Evolutionary conservation across 2,113 vertebrate genomes (phyloP).

Genomic region (Motacilla tschutschensis): DNA sequence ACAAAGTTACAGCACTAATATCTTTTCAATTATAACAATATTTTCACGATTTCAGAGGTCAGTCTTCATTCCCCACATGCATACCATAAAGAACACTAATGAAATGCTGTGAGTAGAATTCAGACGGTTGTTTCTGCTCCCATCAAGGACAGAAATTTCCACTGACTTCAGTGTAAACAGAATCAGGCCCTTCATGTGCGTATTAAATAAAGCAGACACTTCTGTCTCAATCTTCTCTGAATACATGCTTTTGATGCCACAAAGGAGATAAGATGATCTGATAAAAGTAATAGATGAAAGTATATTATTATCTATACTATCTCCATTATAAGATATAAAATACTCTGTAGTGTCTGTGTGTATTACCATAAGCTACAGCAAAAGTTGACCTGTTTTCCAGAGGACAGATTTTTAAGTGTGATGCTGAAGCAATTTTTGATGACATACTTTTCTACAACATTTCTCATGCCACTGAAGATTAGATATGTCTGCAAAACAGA

Average conservation of each 20-base stretch:
- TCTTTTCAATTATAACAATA: not conserved
- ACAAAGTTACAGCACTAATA: not conserved
- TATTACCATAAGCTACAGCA: slow-evolving; percentile 49
- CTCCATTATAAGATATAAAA: slow-evolving; percentile 54
- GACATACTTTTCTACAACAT: slow-evolving; percentile 49
- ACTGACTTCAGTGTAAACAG: slow-evolving; percentile 7
- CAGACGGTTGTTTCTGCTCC: slow-evolving; percentile 8
- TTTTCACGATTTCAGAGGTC: not conserved
- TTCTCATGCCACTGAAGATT: slow-evolving; percentile 64
- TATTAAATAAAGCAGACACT: slow-evolving; percentile 36
- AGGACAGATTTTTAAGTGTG: slow-evolving; percentile 63
- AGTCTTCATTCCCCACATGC: not conserved
- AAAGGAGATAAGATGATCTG: slow-evolving; percentile 39
- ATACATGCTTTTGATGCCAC: slow-evolving; percentile 54
- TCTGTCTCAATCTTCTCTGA: slow-evolving; percentile 47
- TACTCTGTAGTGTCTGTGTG: not conserved
- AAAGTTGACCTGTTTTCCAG: slow-evolving; percentile 67
- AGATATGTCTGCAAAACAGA: slow-evolving; percentile 63
- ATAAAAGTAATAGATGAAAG: slow-evolving; percentile 66
- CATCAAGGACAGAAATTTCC: slow-evolving; percentile 24
- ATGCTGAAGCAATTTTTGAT: slow-evolving; percentile 65
- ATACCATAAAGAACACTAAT: not conserved
- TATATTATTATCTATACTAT: slow-evolving; percentile 50
- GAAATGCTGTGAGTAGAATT: not conserved
- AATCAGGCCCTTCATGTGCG: not conserved